These are phyloP conservation scores for Seladonia tumulorum DNA, from an alignment of 2,888 invertebrate species.

Conservation along the genomic window DNA sequence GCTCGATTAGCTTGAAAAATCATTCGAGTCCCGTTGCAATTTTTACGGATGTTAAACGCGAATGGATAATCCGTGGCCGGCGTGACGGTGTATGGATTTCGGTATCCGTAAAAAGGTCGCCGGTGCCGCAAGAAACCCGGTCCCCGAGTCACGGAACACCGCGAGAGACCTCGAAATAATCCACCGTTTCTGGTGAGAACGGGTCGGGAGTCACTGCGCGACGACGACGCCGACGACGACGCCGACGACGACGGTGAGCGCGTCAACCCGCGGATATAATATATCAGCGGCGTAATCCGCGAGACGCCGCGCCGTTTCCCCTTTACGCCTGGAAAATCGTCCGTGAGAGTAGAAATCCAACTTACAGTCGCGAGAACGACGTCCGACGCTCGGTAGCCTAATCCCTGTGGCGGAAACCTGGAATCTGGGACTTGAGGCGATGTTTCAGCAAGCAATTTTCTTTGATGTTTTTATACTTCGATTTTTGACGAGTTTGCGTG, in stretches of 20 bases:
- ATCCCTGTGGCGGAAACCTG: background rate
- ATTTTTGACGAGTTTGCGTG: background rate
- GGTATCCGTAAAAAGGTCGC: background rate
- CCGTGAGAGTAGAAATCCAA: background rate
- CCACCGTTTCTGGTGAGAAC: background rate
- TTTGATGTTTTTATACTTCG: background rate
- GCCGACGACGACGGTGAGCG: background rate
- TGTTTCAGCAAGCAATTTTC: background rate
- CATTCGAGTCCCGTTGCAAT: background rate
- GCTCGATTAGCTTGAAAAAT: background rate
- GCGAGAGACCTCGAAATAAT: background rate
- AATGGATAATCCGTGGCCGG: background rate
- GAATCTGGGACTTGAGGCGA: background rate
- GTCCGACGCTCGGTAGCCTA: background rate
- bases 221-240: background rate
- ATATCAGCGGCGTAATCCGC: background rate
- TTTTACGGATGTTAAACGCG: background rate
- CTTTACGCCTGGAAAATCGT: background rate
- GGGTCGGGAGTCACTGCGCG: background rate
- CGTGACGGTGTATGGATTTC: background rate
- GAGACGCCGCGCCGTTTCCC: background rate
- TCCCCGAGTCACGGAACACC: background rate
- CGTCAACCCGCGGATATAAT: background rate
- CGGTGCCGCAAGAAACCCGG: background rate
- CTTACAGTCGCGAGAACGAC: background rate